Base-by-base conservation (phyloP, 2,888 invertebrate genomes). In the Dynastes tityus region DNA sequence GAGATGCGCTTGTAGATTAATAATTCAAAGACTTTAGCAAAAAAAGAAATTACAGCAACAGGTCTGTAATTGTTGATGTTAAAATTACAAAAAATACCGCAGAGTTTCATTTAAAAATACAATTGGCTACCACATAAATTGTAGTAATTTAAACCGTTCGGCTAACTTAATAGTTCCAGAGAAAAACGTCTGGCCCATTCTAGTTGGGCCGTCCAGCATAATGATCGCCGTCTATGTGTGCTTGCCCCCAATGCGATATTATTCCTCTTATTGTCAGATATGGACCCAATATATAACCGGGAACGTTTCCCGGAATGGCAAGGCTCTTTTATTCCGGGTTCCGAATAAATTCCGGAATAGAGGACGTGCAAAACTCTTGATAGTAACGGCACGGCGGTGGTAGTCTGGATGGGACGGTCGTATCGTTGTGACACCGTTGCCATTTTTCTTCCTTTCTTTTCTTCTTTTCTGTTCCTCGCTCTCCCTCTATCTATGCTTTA, bases 341-440 rank as follows among this genome's bases (percentile, higher is more conserved):
- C 80, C 81, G 81, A 84, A 85, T 85, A 84, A 84, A 85, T 85
- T 84, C 83, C 82, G 82, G 80, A 32, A 45, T 78, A 80, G 82
- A 84, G 83, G 84, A 85, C 86, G 85, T 86, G 86, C 83, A 84
- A 86, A 86, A 85, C 84, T 82, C 81, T 83, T 61, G 79, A 83
- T 83, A 82, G 82, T 82, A 71, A 77, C 61, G 45, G 45, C 45
- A 11, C 45, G 45, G 45, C 11, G 73, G 58, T 53, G 73, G 73
- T 61, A 58, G 77, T 63, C 71, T 76, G 53, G 76, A 51, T 73
- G 73, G 58, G 58, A 73, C 53, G 61, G 76, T 49, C 49, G 65
- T 27, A 65, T 65, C 32, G 55, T 55, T 16, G 68, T 68, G 49
- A 49, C 77, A 78, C 77, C 76, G 78, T 51, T 78, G 64, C 70